Conservation (phyloP, 2,113 vertebrate genomes). For the Nymphicus hollandicus region DNA sequence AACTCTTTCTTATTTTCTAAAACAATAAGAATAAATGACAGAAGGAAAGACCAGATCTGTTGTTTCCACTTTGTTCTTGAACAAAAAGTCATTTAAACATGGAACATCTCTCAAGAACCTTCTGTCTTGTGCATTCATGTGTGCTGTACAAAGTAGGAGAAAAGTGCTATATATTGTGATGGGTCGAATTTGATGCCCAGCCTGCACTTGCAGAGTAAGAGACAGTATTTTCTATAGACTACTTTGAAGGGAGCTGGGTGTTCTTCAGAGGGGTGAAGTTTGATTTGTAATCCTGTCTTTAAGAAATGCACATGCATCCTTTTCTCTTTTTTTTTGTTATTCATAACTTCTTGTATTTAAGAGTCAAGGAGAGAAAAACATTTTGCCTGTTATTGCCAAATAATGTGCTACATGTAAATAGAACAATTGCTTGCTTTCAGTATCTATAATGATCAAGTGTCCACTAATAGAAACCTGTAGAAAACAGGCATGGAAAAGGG, state of each 20-base stretch:
- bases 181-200: neutral
- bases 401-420: neutral
- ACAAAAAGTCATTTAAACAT: neutral
- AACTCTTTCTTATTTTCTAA: neutral
- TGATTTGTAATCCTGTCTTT: neutral
- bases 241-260: neutral
- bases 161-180: neutral
- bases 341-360: neutral
- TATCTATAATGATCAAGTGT: neutral
- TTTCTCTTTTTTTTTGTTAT: neutral
- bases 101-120: neutral
- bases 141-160: neutral
- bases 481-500: neutral
- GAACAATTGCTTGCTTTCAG: neutral
- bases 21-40: neutral
- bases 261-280: neutral
- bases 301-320: neutral
- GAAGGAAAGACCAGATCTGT: neutral
- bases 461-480: neutral
- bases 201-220: neutral
- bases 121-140: neutral
- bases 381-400: neutral
- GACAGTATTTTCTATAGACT: neutral
- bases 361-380: neutral
- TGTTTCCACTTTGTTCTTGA: neutral